Evolutionary conservation across 2,888 invertebrate species (phyloP).

Genomic region (Linyphia triangularis): DNA sequence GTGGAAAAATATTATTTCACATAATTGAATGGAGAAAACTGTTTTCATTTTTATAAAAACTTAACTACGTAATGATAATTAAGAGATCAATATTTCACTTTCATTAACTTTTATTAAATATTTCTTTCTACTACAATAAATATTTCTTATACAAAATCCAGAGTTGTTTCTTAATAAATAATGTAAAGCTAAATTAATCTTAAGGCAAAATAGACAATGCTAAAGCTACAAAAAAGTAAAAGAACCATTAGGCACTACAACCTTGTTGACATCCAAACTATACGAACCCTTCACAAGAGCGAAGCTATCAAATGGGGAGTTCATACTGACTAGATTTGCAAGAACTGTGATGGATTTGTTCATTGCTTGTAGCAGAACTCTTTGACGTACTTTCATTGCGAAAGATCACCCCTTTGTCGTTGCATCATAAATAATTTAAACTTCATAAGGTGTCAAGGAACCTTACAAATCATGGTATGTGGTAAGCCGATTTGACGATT

Average conservation of each 20-base stretch:
- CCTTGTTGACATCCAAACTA: neutral
- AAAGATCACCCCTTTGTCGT: neutral
- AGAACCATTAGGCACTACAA: neutral
- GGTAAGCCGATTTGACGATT: neutral
- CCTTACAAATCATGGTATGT: neutral
- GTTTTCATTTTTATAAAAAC: too few species aligned
- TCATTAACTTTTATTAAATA: neutral
- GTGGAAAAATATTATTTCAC: too few species aligned
- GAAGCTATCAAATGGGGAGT: neutral
- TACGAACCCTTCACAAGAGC: neutral
- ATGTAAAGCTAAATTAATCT: neutral
- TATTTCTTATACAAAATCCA: neutral
- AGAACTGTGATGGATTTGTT: slow-evolving; percentile 2
- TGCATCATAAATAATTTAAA: slow-evolving; percentile 11
- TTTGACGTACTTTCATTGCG: neutral
- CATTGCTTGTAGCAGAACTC: slow-evolving; percentile 32
- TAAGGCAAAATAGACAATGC: neutral
- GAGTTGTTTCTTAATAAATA: neutral
- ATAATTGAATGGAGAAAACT: too few species aligned
- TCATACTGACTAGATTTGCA: slow-evolving; percentile 62
- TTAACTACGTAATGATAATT: too few species aligned
- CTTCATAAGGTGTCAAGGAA: neutral
- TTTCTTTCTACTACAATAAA: neutral
- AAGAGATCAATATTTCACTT: neutral
- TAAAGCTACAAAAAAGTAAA: neutral